These are phyloP conservation scores for Nicator chloris DNA, from an alignment of 2,113 vertebrate species.

Conservation along the genomic window DNA sequence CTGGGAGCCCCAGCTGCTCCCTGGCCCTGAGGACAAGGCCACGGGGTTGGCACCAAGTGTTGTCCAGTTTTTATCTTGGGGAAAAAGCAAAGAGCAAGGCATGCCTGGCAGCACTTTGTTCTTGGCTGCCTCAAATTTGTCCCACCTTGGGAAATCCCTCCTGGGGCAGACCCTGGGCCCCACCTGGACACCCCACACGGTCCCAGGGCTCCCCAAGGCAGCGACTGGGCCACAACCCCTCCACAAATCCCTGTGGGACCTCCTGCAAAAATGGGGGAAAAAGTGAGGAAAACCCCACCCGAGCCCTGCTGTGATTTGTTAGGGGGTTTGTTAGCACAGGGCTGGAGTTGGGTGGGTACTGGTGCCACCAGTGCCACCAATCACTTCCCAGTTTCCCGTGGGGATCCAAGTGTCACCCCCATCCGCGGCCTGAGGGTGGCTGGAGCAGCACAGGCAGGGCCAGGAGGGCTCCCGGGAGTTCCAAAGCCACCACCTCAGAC, in stretches of 20 bases:
- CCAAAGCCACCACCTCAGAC: too few relatives aligned
- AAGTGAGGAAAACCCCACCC: fast-evolving
- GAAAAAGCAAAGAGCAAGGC: background rate
- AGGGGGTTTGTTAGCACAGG: background rate
- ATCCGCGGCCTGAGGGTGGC: fast-evolving
- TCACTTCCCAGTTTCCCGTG: fast-evolving
- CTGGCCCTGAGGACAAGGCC: background rate
- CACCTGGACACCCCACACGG: fast-evolving
- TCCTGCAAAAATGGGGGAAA: background rate
- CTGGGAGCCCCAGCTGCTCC: background rate
- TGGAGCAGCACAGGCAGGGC: background rate
- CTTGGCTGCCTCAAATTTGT: background rate
- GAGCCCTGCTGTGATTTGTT: fast-evolving
- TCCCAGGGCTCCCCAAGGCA: fast-evolving
- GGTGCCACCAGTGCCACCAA: background rate
- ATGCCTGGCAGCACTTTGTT: fast-evolving
- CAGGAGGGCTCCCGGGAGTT: background rate
- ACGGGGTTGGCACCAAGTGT: fast-evolving
- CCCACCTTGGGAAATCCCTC: background rate
- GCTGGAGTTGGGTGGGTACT: background rate
- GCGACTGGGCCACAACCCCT: too few relatives aligned
- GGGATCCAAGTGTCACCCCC: background rate
- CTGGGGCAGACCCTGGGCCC: background rate
- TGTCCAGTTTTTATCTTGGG: background rate
- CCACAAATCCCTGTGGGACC: background rate